phyloP scores from a whole-genome alignment of 2,113 vertebrate species.

The Poeciliopsis occidentalis region DNA sequence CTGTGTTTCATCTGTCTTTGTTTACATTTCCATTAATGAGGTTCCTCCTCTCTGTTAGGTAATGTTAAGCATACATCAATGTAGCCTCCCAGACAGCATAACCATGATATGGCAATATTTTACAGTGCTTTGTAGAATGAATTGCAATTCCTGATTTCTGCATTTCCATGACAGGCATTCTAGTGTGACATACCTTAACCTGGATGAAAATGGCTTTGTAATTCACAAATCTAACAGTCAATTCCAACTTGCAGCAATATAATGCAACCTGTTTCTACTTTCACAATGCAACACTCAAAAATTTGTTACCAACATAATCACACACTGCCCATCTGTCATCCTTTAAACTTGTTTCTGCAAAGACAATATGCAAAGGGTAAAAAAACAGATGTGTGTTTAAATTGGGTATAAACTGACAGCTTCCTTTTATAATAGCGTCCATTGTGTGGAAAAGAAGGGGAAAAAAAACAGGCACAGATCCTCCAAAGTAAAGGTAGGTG shows the following conservation, averaged over 20 bases:
- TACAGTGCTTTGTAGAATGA: too few species aligned
- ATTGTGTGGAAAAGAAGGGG: not conserved
- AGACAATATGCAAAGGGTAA: not conserved
- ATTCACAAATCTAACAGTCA: not conserved
- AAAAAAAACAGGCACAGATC: not conserved
- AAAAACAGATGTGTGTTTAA: constrained; percentile 4
- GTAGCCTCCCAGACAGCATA: too few species aligned
- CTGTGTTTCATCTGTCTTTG: too few species aligned
- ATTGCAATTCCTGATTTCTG: too few species aligned
- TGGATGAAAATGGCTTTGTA: constrained; percentile 15
- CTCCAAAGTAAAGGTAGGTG: not conserved
- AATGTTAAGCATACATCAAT: too few species aligned
- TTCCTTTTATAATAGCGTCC: not conserved
- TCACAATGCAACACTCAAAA: not conserved
- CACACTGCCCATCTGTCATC: constrained; percentile 5
- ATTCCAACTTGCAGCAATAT: too few species aligned
- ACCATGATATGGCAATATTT: too few species aligned
- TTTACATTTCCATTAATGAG: too few species aligned
- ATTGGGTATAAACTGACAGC: constrained; percentile 1
- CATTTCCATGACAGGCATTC: too few species aligned
- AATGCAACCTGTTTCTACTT: not conserved
- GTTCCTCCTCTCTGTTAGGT: too few species aligned
- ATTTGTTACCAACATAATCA: constrained; percentile 2
- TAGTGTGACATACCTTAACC: constrained; percentile 37
- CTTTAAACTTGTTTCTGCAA: not conserved